Evolutionary conservation across 2,797 vertebrate species (phyloP).

Genomic region (Siniperca scherzeri): DNA sequence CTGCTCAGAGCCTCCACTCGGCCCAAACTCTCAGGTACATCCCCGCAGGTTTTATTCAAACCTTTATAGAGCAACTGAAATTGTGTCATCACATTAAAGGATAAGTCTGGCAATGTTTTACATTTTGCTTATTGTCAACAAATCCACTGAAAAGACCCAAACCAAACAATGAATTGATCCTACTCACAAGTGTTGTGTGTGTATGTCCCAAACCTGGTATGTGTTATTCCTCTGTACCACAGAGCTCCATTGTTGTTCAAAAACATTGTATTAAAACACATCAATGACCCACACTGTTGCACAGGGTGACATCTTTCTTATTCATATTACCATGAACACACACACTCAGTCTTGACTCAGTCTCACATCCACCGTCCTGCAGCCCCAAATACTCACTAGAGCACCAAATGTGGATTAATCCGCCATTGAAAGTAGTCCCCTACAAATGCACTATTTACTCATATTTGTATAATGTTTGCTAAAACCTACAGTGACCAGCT

Average conservation of each 20-base stretch:
- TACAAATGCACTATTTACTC: not conserved
- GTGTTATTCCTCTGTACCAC: not conserved
- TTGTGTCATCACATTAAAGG: not conserved
- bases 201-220: not conserved
- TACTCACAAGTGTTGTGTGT: not conserved
- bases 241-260: not conserved
- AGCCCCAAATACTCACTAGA: not conserved
- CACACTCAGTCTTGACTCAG: not conserved
- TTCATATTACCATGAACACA: not conserved
- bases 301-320: too few species aligned
- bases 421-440: too few species aligned
- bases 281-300: too few species aligned
- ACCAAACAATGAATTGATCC: not conserved
- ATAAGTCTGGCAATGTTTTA: not conserved
- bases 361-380: not conserved
- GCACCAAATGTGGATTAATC: too few species aligned
- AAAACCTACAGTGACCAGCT: not conserved
- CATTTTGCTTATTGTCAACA: not conserved
- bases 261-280: not conserved
- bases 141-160: not conserved
- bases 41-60: not conserved
- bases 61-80: not conserved
- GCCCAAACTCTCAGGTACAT: conserved; percentile 82
- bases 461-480: not conserved
- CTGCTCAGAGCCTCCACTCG: conserved; percentile 81